phyloP scores from a whole-genome alignment of 2,888 invertebrate genomes.

The Silvanus unidentatus region DNA sequence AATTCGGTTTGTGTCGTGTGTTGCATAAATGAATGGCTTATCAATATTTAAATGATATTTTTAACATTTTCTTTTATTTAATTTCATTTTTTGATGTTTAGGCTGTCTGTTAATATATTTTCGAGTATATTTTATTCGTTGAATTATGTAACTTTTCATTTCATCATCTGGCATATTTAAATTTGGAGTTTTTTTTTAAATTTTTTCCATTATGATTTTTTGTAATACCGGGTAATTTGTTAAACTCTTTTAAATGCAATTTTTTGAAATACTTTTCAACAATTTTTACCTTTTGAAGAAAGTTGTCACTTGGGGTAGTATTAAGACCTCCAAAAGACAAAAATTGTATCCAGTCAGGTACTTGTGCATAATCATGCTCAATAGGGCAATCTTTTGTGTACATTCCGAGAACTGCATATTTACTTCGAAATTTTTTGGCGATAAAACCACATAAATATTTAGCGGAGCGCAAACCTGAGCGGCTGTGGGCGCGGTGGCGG shows the following conservation, averaged over 20 bases:
- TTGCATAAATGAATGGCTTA: no score
- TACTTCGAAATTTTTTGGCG: constrained; percentile 15
- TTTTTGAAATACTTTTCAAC: not conserved
- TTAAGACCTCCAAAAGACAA: constrained; percentile 21
- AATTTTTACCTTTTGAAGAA: not conserved
- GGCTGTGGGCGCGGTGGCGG: no score
- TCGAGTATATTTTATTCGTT: not conserved
- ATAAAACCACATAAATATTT: constrained; percentile 19
- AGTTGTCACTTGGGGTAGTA: not conserved
- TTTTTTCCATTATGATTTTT: constrained; percentile 1
- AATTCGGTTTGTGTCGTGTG: no score
- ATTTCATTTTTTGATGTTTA: not conserved
- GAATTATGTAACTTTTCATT: constrained; percentile 4
- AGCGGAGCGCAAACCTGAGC: no score
- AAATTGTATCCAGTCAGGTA: constrained; percentile 15
- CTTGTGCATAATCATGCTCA: constrained; percentile 6
- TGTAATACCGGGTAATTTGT: constrained; percentile 2
- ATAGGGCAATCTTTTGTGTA: constrained; percentile 10
- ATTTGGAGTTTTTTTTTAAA: constrained; percentile 1
- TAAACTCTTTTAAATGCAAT: constrained; percentile 2
- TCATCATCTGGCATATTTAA: constrained; percentile 1
- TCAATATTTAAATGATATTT: no score
- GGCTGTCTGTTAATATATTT: not conserved
- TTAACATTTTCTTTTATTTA: not conserved
- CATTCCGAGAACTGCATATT: constrained; percentile 15